Evolutionary conservation across 2,797 vertebrate genomes (phyloP).

Genomic region (Darevskia mixta): DNA sequence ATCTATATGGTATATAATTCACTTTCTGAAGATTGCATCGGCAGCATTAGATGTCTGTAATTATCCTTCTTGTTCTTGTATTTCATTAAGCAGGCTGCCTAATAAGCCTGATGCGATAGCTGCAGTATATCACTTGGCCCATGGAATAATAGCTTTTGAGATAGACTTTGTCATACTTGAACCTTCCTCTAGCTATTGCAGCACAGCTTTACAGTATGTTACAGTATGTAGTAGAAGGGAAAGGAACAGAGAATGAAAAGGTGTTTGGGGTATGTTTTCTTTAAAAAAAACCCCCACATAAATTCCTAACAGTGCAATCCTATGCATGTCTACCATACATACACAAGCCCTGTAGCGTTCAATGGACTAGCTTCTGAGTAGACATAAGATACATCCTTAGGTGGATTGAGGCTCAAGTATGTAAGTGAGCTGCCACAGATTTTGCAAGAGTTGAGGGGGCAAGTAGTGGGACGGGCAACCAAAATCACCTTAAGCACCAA

Average conservation of each 20-base stretch:
- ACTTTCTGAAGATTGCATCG: slow-evolving; percentile 28
- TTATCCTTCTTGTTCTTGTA: slow-evolving; percentile 51
- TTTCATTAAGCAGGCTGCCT: slow-evolving; percentile 56
- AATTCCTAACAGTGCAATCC: not conserved
- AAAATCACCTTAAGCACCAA: no score
- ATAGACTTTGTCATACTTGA: not conserved
- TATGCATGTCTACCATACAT: not conserved
- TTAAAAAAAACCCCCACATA: no score
- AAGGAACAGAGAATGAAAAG: slow-evolving; percentile 1
- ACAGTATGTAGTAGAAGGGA: not conserved
- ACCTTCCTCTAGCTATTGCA: not conserved
- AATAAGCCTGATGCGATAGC: slow-evolving; percentile 54
- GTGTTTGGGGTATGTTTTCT: not conserved
- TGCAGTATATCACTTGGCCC: slow-evolving; percentile 45
- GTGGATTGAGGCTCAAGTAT: no score
- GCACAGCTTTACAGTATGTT: not conserved
- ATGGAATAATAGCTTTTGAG: slow-evolving; percentile 44
- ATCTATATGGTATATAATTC: slow-evolving; percentile 39
- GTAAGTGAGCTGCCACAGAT: no score
- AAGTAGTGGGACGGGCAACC: no score
- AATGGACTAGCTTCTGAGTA: no score
- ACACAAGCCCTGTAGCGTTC: no score
- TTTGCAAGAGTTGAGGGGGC: no score
- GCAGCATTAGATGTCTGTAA: slow-evolving; percentile 39
- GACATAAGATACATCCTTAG: no score